phyloP scores from a whole-genome alignment of 2,888 invertebrate genomes.

The Heliconius aoede region DNA sequence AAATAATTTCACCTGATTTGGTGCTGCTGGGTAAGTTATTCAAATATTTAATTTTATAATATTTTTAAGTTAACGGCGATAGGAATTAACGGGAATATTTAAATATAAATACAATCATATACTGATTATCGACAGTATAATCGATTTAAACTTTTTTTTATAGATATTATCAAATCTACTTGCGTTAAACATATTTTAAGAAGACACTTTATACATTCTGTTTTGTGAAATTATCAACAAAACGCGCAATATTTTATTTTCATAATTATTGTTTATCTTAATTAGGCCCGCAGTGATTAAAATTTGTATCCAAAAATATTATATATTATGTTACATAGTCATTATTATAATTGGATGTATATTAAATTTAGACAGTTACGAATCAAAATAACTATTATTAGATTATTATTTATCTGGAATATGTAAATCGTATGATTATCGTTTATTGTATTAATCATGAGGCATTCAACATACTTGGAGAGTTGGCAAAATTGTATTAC shows the following conservation, averaged over 20 bases:
- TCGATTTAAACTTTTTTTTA: too few species aligned
- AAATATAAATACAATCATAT: too few species aligned
- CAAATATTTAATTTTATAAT: not conserved
- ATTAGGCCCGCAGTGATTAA: not conserved
- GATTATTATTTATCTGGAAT: not conserved
- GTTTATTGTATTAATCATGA: not conserved
- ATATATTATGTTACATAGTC: not conserved
- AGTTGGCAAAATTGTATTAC: slow-evolving; percentile 2
- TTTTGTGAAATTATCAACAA: not conserved
- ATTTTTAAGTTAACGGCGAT: not conserved
- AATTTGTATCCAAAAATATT: not conserved
- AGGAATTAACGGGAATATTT: too few species aligned
- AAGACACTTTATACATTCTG: too few species aligned
- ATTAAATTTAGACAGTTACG: not conserved
- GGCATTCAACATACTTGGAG: not conserved
- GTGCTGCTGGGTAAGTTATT: slow-evolving; percentile 26
- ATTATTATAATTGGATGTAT: too few species aligned
- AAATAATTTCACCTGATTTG: slow-evolving; percentile 8
- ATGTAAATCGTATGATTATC: not conserved
- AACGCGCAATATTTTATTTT: not conserved
- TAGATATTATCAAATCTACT: too few species aligned
- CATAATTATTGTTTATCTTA: not conserved
- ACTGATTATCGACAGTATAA: too few species aligned
- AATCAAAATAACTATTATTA: not conserved
- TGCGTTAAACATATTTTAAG: too few species aligned